Base-by-base conservation (phyloP, 2,888 invertebrate species). In the Scaptomyza flava region DNA sequence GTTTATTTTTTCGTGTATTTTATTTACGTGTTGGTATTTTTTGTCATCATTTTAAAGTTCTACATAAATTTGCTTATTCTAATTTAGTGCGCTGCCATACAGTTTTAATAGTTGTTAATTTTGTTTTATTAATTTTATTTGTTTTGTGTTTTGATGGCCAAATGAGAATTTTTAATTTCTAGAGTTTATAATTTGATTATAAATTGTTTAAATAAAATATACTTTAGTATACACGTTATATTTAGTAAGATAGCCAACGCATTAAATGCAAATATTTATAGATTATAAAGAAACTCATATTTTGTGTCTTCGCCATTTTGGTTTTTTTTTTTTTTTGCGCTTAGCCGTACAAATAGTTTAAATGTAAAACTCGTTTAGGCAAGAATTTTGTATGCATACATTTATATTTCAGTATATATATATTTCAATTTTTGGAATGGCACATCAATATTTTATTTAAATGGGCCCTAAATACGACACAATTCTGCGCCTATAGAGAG, bases 351-450 rank as follows among this genome's bases (percentile, higher is more conserved):
- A 68, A 71, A 62, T 62, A 46, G 31, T 63, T 60, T 69, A 68
- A 62, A 63, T 79, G 46, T 71, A 68, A 63, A 70, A 59, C 48
- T 45, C n/a, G 48, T 48, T 56, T 65, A 75, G 33, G 45, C 34
- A 46, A 59, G 64, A 76, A 81, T 68, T 78, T 27, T 27, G 0
- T 65, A 45, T 77, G 62, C 17, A 72, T 68, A 64, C 63, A 68
- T 62, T 59, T 61, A 46, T 27, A 6, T 43, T 50, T 68, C 33
- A 20, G 63, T 43, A 31, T 23, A 14, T 50, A 52, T 50, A 47
- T 38, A 62, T 68, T 56, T 31, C 41, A 43, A 43, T 67, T 67
- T 81, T 79, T 86, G 89, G 89, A 90, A 90, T 90, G 90, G 89
- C 90, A 90, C 90, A 77, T 90, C 83, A 75, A 87, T 83, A 72